A percentile compares a stretch with the other conserved stretches of the same genome.
Conservation (phyloP, 2,888 invertebrate species). For the Tryphoninae sp. region DNA sequence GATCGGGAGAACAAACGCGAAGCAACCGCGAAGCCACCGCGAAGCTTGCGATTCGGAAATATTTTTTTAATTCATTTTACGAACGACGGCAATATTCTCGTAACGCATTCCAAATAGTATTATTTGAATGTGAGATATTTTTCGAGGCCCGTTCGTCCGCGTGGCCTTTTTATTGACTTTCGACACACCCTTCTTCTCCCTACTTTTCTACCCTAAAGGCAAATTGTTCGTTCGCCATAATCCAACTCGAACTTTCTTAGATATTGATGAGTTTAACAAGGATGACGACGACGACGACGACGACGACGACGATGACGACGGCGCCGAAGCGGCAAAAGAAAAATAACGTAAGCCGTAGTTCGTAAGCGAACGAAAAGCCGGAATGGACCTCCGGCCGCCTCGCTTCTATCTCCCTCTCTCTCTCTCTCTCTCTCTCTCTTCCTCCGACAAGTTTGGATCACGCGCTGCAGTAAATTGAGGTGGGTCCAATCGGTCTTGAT, state of each 20-base stretch:
- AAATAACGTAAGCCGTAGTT: constrained; percentile 32
- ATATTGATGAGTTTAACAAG: constrained; percentile 58
- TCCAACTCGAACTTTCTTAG: constrained; percentile 59
- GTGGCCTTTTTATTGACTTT: constrained; percentile 44
- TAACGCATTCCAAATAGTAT: no score
- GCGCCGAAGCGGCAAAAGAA: constrained; percentile 13
- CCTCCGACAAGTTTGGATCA: constrained; percentile 7
- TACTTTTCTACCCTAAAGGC: constrained; percentile 3
- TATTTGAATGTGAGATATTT: no score
- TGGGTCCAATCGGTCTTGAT: constrained; percentile 57
- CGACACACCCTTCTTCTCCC: not conserved
- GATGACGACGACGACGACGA: constrained; percentile 39
- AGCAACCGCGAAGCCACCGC: not conserved
- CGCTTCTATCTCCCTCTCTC: no score
- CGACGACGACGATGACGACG: constrained; percentile 35
- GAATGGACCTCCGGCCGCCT: not conserved
- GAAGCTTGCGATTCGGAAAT: not conserved
- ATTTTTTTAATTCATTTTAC: no score
- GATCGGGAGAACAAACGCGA: constrained; percentile 5
- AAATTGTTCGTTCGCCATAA: constrained; percentile 57
- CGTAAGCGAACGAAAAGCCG: not conserved
- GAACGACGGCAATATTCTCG: no score
- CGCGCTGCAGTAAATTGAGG: constrained; percentile 30
- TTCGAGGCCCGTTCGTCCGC: not conserved
- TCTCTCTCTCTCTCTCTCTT: no score